Base-by-base conservation (phyloP, 2,888 invertebrate genomes). In the Seira musarum region DNA sequence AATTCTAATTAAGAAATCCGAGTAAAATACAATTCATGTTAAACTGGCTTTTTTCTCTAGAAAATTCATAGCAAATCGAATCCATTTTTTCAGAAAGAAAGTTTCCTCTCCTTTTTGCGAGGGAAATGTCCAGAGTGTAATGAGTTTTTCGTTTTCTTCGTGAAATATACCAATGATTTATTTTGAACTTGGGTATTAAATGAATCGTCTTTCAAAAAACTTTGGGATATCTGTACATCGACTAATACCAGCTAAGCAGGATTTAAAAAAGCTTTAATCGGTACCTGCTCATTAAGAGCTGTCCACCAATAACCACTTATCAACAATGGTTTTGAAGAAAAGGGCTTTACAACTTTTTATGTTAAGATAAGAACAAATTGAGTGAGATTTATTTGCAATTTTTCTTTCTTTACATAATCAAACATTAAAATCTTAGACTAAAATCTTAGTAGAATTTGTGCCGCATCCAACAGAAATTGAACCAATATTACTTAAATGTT, bases 401-500 rank as follows among this genome's bases (percentile, higher is more conserved):
- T 30, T 30, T 8, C 30, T 30, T 30, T 30, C 8, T 30, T 30
- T 30, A 30, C 8, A 2, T 30, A 30, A 30, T n/a, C n/a, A n/a
- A n/a, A n/a, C n/a, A 30, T 30, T 30, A 30, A 2, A 8, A 30
- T n/a, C n/a, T n/a, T n/a, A n/a, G n/a, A n/a, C n/a, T 8, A 30
- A 30, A 30, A 61, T 30, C 17, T 60, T 30, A 8, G 73, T 53
- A 1, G 46, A 30, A n/a, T 66, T 67, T 24, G 67, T 35, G 2
- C 65, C 19, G 57, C 80, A 80, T n/a, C 80, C 80, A 49, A 53
- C 22, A n/a, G 64, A 22, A 60, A 80, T 64, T 1, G 80, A 80
- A 3, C 61, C 30, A 25, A 80, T 57, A 35, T 22, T 35, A 35
- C 46, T n/a, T 17, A 57, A 66, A 22, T 19, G 19, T 15, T 75